These are phyloP conservation scores for Chrysopa pallens DNA, from an alignment of 1,140 invertebrate genomes.

Conservation along the genomic window DNA sequence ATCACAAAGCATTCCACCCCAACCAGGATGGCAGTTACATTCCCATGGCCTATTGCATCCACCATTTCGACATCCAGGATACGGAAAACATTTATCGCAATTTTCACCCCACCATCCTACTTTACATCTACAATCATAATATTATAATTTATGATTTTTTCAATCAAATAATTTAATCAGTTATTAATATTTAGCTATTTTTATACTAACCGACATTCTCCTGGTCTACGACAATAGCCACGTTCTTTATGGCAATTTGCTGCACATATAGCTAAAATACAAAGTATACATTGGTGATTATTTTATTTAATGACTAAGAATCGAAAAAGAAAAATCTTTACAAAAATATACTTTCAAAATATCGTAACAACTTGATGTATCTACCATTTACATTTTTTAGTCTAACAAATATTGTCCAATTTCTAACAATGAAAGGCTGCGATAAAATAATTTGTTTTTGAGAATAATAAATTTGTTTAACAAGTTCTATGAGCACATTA, in stretches of 20 bases:
- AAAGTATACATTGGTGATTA: too few species aligned
- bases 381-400: too few species aligned
- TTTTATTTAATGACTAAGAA: too few species aligned
- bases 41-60: constrained; percentile 74
- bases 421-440: too few species aligned
- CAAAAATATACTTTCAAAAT: too few species aligned
- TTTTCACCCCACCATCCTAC: constrained; percentile 70
- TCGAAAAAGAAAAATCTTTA: too few species aligned
- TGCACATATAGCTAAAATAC: constrained; percentile 55
- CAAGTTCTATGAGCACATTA: too few species aligned
- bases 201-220: constrained; percentile 34
- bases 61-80: constrained; percentile 73
- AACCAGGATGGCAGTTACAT: constrained; percentile 66
- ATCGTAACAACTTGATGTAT: too few species aligned
- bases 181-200: background rate
- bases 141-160: background rate
- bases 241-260: constrained; percentile 63
- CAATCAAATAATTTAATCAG: background rate
- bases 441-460: too few species aligned
- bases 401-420: too few species aligned
- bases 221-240: constrained; percentile 69
- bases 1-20: constrained; percentile 77
- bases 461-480: too few species aligned
- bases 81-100: constrained; percentile 65
- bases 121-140: constrained; percentile 52